Conservation (phyloP, 2,888 invertebrate species). For the Melipona beecheii region DNA sequence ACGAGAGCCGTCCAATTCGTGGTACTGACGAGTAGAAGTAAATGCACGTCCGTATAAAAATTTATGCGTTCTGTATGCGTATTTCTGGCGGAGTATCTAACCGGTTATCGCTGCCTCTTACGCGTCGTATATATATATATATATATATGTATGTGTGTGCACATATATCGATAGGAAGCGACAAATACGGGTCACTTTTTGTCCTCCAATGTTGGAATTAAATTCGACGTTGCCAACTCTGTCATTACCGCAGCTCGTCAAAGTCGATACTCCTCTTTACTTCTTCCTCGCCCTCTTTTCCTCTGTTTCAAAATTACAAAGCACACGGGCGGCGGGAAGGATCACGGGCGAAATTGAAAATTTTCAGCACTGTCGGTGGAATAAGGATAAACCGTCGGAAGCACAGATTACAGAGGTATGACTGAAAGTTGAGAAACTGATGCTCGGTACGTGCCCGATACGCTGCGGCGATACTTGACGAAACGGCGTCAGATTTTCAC, state of each 20-base stretch:
- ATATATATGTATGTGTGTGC: too few species aligned
- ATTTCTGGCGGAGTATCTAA: slow-evolving; percentile 38
- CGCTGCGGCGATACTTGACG: slow-evolving; percentile 43
- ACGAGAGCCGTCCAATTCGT: slow-evolving; percentile 60
- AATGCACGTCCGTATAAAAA: slow-evolving; percentile 59
- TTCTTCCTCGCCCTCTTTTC: not conserved
- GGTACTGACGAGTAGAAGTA: slow-evolving; percentile 42
- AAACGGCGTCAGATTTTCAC: slow-evolving; percentile 19
- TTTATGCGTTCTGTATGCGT: slow-evolving; percentile 54
- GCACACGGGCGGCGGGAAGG: not conserved
- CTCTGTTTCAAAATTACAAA: not conserved
- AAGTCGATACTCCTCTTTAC: not conserved
- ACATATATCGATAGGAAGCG: slow-evolving; percentile 47
- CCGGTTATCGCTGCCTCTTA: slow-evolving; percentile 44
- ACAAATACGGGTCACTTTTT: slow-evolving; percentile 52
- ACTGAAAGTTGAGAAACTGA: slow-evolving; percentile 65
- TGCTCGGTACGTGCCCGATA: slow-evolving; percentile 52
- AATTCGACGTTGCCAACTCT: slow-evolving; percentile 2
- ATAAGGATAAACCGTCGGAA: slow-evolving; percentile 29
- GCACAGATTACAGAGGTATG: slow-evolving; percentile 61
- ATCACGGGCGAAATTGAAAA: slow-evolving; percentile 47
- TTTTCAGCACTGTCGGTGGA: slow-evolving; percentile 38
- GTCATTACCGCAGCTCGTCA: not conserved
- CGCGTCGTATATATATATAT: not conserved
- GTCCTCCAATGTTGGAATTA: slow-evolving; percentile 7